A percentile compares a stretch with the other conserved stretches of the same genome.
phyloP scores from a whole-genome alignment of 2,113 vertebrate genomes.

The Nymphicus hollandicus region DNA sequence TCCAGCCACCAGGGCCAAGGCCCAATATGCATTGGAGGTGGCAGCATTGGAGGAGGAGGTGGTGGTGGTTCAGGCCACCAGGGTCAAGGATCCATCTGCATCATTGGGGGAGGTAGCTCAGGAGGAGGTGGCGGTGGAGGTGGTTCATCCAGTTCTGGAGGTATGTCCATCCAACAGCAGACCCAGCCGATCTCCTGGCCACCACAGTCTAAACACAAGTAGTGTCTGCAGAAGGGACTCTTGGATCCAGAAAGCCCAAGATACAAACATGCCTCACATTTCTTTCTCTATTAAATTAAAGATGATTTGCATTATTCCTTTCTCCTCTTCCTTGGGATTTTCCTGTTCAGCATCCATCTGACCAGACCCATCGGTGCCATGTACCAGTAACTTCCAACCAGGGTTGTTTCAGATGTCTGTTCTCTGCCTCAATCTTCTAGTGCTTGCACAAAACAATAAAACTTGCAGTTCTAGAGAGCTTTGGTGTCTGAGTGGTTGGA shows the following conservation, averaged over 20 bases:
- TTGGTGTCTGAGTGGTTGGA: not conserved
- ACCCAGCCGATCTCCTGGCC: constrained; percentile 34
- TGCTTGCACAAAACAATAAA: constrained; percentile 33
- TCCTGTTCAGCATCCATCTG: not conserved
- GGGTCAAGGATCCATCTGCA: not conserved
- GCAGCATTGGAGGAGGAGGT: not conserved
- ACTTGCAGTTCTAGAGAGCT: not conserved
- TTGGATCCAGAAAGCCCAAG: not conserved
- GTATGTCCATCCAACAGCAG: constrained; percentile 18
- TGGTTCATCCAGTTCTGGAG: not conserved
- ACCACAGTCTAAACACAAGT: constrained; percentile 17
- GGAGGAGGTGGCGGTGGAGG: not conserved
- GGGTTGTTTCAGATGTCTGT: not conserved
- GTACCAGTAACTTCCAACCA: not conserved
- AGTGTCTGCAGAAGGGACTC: not conserved
- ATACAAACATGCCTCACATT: not conserved
- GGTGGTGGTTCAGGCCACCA: not conserved
- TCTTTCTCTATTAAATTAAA: not conserved
- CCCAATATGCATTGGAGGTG: not conserved
- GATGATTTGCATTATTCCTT: not conserved
- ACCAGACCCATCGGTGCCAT: not conserved
- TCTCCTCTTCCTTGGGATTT: not conserved
- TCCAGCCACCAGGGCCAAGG: not conserved
- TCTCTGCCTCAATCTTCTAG: not conserved
- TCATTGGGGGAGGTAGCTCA: not conserved